Evolutionary conservation across 1,140 invertebrate genomes (phyloP), one percentile per base, ranked within the genome.

Genomic region (Aphaenogaster rudis): DNA sequence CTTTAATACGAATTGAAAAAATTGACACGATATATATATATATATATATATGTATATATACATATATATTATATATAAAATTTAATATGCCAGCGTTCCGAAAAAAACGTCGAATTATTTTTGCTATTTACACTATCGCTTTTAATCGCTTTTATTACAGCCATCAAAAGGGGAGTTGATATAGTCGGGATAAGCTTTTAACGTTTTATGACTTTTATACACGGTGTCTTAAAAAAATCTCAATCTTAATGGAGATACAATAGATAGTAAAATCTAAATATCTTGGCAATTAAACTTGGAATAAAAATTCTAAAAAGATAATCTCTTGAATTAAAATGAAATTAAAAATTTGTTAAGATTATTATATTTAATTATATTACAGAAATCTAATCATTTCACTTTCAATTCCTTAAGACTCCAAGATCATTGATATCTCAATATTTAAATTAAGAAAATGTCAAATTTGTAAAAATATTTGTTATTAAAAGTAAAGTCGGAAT

Each of bases 21-120:
- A 63, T 36, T 66, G 42, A 79, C 7, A 11, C 28, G 33, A 79
- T 66, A 21, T 79, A 28, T 28, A 28, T 28, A 28, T 28, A 28
- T 28, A 28, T 1, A 28, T 28, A 28, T 28, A 28, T 28, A 28
- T 28, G 0, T 28, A 28, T 28, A 28, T 28, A 28, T 28, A 28
- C 28, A 28, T 28, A 28, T 28, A 28, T 28, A 28, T 28, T 28
- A 28, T 28, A 28, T 28, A 28, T 28, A 21, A 67, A 67, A 52
- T 42, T 80, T 81, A 69, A 69, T 81, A 69, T 69, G 69, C 7
- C 2, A 52, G 8, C 21, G 21, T 33, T 11, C 5, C 2, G 3
- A 80, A 57, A 79, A 39, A 50, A 17, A 8, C 54, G 7, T 80
- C 45, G 39, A 45, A 81, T 69, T n/a, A 69, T 81, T 80, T 80